Conservation (phyloP, 2,113 vertebrate genomes). For the Odontophorus gujanensis region DNA sequence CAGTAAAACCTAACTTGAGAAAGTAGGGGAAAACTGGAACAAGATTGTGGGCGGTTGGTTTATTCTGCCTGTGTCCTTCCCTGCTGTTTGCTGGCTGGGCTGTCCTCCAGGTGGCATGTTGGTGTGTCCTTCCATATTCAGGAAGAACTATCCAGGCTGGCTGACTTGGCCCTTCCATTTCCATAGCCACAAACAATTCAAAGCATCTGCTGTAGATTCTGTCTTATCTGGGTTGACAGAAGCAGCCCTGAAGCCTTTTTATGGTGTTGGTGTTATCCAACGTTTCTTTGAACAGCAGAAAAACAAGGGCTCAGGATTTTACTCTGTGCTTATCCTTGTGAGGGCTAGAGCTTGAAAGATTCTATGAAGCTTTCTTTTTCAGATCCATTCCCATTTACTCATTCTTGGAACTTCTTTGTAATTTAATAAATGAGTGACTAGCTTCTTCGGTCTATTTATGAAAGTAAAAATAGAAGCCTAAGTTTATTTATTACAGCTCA, state of each 20-base stretch:
- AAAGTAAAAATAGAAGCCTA: neutral
- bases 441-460: neutral
- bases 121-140: neutral
- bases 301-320: neutral
- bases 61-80: neutral
- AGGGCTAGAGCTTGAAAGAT: neutral
- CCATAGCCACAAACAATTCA: neutral
- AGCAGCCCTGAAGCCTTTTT: neutral
- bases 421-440: neutral
- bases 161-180: neutral
- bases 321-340: neutral
- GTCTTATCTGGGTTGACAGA: neutral
- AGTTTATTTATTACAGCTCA: neutral
- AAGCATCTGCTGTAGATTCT: neutral
- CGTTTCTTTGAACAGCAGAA: too few species aligned
- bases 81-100: neutral
- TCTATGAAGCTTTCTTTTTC: neutral
- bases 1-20: neutral
- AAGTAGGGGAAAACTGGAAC: neutral
- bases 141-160: neutral
- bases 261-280: neutral
- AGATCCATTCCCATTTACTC: neutral
- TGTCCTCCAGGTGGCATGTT: accelerated
- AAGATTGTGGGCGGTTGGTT: neutral
- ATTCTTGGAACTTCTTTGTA: neutral